Evolutionary conservation across 2,797 vertebrate genomes (phyloP), one percentile per base, ranked within the genome.

Genomic region (Pachyuromys duprasi): DNA sequence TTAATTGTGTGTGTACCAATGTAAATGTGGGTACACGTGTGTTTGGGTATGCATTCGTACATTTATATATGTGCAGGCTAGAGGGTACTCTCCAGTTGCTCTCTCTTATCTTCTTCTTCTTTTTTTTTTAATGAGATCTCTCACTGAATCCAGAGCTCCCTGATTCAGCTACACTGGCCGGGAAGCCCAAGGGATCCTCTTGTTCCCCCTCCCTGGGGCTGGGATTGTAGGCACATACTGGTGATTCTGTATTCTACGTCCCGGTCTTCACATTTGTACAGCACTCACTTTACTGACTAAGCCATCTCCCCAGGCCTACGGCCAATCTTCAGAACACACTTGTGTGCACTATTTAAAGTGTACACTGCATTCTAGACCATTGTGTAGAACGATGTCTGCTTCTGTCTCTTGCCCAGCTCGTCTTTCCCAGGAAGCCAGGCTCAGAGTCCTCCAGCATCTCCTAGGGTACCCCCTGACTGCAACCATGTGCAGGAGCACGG

Each of bases 301-400:
- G 63, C 12, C 45, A 26, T 36, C 31, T 69, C 65, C 45, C 42
- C 31, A 26, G 45, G 20, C 45, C 42, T 65, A 28, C 13, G 82
- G 6, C 31, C 17, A 13, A 33, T 65, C 62, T 49, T 31, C 26
- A 17, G 24, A 89, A 55, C 28, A 3, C 8, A 18, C 11, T 14
- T 55, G 8, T 2, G 13, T 36, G 45, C 62, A 45, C 63, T 39
- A 70, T 62, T 24, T 57, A 53, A 88, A 87, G 31, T 26, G 6
- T 3, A 1, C 2, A 3, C 13, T 5, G n/a, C 24, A 14, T 12
- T 14, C 36, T 28, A 74, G 17, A 33, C 49, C 7, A 6, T 28
- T 9, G 2, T 86, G 45, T 24, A 15, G 31, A 20, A 20, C 4
- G 1, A 0, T 2, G 18, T 31, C 42, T 62, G 39, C 6, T 17